These are phyloP conservation scores for Rhinolophus ferrumequinum DNA, from an alignment of 2,113 vertebrate genomes.

Conservation along the genomic window DNA sequence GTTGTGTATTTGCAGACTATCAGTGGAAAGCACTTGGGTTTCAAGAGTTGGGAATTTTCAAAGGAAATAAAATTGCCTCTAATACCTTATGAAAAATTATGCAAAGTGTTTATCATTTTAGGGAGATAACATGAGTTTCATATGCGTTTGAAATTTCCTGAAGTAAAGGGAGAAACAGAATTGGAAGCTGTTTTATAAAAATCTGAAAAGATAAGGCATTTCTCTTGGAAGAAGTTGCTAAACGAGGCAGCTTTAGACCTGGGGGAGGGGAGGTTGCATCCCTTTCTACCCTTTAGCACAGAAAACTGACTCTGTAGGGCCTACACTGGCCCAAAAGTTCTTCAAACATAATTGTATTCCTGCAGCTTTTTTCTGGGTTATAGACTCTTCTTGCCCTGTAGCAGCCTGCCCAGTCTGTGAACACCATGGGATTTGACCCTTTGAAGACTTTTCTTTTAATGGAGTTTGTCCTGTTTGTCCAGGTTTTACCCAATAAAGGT, in stretches of 20 bases:
- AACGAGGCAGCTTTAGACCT: slow-evolving; percentile 26
- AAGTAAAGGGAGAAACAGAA: slow-evolving; percentile 30
- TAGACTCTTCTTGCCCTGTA: slow-evolving; percentile 45
- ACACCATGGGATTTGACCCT: slow-evolving; percentile 56
- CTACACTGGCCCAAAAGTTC: background rate
- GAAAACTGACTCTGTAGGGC: background rate
- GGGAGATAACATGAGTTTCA: slow-evolving; percentile 22
- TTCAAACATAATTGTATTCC: slow-evolving; percentile 55
- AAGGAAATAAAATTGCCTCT: slow-evolving; percentile 50
- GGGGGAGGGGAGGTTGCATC: background rate
- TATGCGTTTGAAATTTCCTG: slow-evolving; percentile 55
- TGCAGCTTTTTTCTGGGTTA: slow-evolving; percentile 47
- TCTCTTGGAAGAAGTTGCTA: slow-evolving; percentile 17
- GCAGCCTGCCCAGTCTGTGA: slow-evolving; percentile 27
- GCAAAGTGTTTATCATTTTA: background rate
- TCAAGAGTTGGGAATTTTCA: slow-evolving; percentile 3
- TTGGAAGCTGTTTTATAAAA: slow-evolving; percentile 49
- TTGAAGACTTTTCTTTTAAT: slow-evolving; percentile 68
- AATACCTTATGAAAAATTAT: slow-evolving; percentile 33
- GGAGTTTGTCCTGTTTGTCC: slow-evolving; percentile 47
- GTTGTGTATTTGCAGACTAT: background rate
- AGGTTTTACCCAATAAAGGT: slow-evolving; percentile 62
- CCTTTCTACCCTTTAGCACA: background rate
- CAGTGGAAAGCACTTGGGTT: background rate
- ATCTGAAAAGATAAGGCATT: slow-evolving; percentile 60